Evolutionary conservation across 2,113 vertebrate species (phyloP).

Genomic region (Cinclus cinclus): DNA sequence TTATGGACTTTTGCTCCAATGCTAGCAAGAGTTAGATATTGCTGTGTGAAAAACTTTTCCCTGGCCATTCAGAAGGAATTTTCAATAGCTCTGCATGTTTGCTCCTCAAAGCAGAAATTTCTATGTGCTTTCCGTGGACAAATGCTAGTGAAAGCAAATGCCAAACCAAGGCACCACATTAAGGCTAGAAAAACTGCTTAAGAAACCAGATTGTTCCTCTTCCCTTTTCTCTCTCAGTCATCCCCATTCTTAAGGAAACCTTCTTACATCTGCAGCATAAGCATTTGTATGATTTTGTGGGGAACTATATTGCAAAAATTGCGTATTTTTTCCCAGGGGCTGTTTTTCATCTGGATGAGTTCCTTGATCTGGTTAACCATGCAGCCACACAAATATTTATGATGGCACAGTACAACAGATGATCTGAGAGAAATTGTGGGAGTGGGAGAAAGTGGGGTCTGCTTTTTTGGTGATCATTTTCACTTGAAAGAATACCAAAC

Average conservation of each 20-base stretch:
- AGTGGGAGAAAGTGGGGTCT: background rate
- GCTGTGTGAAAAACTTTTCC: background rate
- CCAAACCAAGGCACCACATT: background rate
- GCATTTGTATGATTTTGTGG: constrained; percentile 25
- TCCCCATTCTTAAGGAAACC: background rate
- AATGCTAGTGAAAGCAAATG: background rate
- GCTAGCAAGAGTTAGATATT: background rate
- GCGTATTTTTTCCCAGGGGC: background rate
- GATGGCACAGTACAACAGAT: constrained; percentile 36
- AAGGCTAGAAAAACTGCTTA: background rate
- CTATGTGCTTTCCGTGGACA: background rate
- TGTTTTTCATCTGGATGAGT: constrained; percentile 9
- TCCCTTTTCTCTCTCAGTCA: background rate
- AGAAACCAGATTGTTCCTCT: background rate
- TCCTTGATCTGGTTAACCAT: constrained; percentile 3
- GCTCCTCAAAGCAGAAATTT: background rate
- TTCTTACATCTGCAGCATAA: constrained; percentile 14
- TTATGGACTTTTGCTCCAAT: background rate
- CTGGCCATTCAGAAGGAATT: background rate
- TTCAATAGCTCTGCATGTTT: background rate
- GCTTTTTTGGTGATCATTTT: background rate
- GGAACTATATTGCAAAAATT: background rate
- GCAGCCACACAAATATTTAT: constrained; percentile 41
- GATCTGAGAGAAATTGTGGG: constrained; percentile 8
- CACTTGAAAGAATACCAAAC: constrained; percentile 7